These are phyloP conservation scores for Chaetodon auriga DNA, from an alignment of 2,113 vertebrate species.

Conservation along the genomic window DNA sequence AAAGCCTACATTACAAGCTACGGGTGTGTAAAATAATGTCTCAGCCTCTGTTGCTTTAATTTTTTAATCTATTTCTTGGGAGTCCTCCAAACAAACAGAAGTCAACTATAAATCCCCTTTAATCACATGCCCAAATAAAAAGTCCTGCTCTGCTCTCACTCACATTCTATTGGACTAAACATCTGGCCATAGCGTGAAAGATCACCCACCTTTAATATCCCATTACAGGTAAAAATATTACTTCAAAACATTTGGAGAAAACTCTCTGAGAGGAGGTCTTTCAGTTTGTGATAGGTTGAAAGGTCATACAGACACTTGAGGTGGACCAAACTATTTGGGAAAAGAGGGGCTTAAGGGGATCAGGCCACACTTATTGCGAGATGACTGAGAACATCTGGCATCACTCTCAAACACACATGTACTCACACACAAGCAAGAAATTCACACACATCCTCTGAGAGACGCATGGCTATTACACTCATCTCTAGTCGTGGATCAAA, in stretches of 20 bases:
- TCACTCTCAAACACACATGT: conserved; percentile 70
- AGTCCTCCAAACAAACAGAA: background rate
- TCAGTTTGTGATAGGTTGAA: conserved; percentile 68
- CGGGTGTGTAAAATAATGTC: background rate
- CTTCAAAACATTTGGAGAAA: conserved; percentile 28
- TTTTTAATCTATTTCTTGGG: background rate
- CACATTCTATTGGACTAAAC: conserved; percentile 45
- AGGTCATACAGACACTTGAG: conserved; percentile 74
- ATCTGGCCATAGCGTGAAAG: conserved; percentile 38
- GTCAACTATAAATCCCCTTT: background rate
- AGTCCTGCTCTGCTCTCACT: conserved; percentile 21
- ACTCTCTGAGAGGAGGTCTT: conserved; percentile 42
- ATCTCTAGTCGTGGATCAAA: conserved; percentile 69
- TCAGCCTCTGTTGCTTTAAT: background rate
- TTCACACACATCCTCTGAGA: conserved; percentile 36
- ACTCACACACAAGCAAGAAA: conserved; percentile 36
- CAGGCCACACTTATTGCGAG: conserved; percentile 81
- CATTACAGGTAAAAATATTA: conserved; percentile 55
- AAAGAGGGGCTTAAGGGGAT: conserved; percentile 76
- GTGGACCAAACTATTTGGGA: conserved; percentile 73
- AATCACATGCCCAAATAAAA: conserved; percentile 31
- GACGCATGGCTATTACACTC: conserved; percentile 30
- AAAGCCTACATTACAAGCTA: background rate
- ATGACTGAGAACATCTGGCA: conserved; percentile 84
- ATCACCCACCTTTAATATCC: conserved; percentile 70